Conservation (phyloP, 2,113 vertebrate species). For the Limnothrissa miodon region DNA sequence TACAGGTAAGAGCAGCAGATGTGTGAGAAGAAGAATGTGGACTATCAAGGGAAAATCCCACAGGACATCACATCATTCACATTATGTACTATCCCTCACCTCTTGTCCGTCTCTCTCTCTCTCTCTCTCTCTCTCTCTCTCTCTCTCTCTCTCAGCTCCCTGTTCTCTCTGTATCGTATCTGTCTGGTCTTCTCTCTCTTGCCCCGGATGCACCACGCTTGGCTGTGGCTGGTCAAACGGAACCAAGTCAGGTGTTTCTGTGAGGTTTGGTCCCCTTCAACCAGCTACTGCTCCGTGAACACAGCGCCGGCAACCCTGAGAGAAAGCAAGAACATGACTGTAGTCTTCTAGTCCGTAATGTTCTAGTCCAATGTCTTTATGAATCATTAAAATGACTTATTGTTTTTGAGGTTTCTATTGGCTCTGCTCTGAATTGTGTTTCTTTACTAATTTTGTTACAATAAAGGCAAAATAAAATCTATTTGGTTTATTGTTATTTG, state of each 20-base stretch:
- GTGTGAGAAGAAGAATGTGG: background rate
- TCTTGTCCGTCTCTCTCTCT: background rate
- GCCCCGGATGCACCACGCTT: slow-evolving; percentile 72
- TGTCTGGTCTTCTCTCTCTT: slow-evolving; percentile 35
- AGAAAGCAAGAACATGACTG: background rate
- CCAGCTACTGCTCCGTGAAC: slow-evolving; percentile 94
- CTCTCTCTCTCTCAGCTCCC: background rate
- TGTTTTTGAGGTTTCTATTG: background rate
- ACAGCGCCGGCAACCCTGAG: slow-evolving; percentile 45
- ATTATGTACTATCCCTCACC: background rate
- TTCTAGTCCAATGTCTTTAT: background rate
- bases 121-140: slow-evolving; percentile 26
- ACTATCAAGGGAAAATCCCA: background rate
- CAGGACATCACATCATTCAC: background rate
- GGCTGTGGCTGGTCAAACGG: slow-evolving; percentile 99
- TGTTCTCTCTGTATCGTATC: too few relatives aligned
- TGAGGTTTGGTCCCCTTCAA: slow-evolving; percentile 99
- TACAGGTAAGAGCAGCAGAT: slow-evolving; percentile 49
- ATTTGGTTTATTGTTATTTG: background rate
- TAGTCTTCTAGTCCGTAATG: background rate
- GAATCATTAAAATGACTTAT: background rate
- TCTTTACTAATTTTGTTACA: background rate
- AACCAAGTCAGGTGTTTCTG: slow-evolving; percentile 98
- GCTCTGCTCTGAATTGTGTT: background rate
- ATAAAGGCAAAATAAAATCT: background rate